phyloP scores from a whole-genome alignment of 2,888 invertebrate species.

The Microplitis manilae region DNA sequence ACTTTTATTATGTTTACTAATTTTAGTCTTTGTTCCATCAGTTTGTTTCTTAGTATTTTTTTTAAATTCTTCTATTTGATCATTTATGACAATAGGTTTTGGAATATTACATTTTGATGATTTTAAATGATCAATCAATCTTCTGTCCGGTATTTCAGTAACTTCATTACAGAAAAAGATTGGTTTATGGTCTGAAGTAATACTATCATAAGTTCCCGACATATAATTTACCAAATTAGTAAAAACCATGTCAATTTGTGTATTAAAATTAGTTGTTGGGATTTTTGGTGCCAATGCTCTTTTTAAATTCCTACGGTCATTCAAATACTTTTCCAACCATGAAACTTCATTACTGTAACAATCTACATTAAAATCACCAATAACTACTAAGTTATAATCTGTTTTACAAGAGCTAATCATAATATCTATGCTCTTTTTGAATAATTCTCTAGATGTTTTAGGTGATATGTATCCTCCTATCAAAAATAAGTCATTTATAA shows the following conservation, averaged over 20 bases:
- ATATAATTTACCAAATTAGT: not conserved
- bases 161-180: conserved; percentile 17
- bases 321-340: too few species aligned
- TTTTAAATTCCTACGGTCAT: too few species aligned
- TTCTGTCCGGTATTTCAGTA: not conserved
- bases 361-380: too few species aligned
- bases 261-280: conserved; percentile 18
- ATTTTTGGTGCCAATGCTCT: too few species aligned
- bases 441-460: too few species aligned
- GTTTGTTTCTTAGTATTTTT: not conserved
- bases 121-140: not conserved
- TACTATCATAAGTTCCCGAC: conserved; percentile 20
- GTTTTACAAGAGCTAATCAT: too few species aligned
- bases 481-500: too few species aligned
- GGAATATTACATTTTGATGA: not conserved
- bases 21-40: not conserved
- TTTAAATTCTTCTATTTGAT: not conserved
- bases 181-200: conserved; percentile 18
- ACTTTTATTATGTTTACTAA: too few species aligned
- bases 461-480: too few species aligned
- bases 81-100: not conserved
- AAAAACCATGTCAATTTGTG: conserved; percentile 20
- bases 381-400: too few species aligned
- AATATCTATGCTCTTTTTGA: too few species aligned
- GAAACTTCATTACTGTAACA: too few species aligned